These are phyloP conservation scores for Melanchra persicariae DNA, from an alignment of 2,888 invertebrate species.

Conservation along the genomic window DNA sequence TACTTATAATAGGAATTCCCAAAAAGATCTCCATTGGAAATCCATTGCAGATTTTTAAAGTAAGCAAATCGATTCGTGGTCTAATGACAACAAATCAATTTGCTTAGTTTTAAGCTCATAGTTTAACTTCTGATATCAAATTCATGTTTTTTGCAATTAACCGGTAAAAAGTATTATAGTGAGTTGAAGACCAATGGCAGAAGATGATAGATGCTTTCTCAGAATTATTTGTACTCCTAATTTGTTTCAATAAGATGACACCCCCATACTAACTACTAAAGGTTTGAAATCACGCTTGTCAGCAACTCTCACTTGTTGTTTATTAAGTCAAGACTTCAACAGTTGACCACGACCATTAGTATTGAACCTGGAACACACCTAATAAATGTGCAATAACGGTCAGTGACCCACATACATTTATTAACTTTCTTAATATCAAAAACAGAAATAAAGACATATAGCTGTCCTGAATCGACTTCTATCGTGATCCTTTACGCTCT, in stretches of 20 bases:
- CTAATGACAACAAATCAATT: constrained; percentile 7
- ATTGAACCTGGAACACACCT: too few relatives aligned
- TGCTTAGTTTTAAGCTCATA: not conserved
- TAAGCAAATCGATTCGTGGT: too few relatives aligned
- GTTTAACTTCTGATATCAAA: not conserved
- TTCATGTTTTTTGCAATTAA: not conserved
- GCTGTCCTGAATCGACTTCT: too few relatives aligned
- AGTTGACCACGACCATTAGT: not conserved
- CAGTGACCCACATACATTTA: too few relatives aligned
- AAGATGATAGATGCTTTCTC: not conserved
- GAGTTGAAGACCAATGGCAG: not conserved
- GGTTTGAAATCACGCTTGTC: not conserved
- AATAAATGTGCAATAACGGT: too few relatives aligned
- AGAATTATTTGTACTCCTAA: not conserved
- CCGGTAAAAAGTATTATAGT: not conserved
- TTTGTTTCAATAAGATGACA: too few relatives aligned
- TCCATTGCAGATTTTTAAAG: too few relatives aligned
- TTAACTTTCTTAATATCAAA: too few relatives aligned
- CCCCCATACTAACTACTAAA: not conserved
- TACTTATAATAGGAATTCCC: not conserved
- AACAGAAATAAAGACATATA: too few relatives aligned
- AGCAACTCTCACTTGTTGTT: not conserved
- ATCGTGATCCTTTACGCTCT: too few relatives aligned
- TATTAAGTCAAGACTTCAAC: not conserved
- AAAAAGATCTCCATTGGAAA: not conserved